Base-by-base conservation (phyloP, 2,797 vertebrate species). In the Paedocypris micromegethes region DNA sequence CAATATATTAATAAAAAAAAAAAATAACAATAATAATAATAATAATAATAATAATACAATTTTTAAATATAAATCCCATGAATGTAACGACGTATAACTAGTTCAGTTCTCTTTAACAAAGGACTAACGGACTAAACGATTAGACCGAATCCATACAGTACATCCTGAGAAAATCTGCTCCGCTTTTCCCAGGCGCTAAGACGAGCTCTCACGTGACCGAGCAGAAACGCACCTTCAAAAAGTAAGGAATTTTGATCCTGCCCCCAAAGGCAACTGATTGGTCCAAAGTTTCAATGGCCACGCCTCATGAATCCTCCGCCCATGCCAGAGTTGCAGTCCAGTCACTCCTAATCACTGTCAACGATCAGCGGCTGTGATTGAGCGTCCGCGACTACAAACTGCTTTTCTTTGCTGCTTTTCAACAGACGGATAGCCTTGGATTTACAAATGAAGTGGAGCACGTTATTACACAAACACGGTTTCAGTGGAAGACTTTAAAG, bases 201-300 rank as follows among this genome's bases (percentile, higher is more conserved):
- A 9, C 6, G 37, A 45, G 42, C 79, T 84, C 85, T 72, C 86
- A 84, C 86, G 80, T 83, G 58, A 85, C 84, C 82, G 85, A 81
- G 84, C 78, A 81, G 84, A 23, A 23, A 23, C 84, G 63, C 88
- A 77, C 81, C 75, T 75, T 60, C 53, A 40, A 82, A 57, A 77
- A 62, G 38, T 2, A 60, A 3, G 4, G 66, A 54, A 58, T 49
- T 37, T 60, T 64, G 1, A 9, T 3, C 6, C 66, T 84, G 81
- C 90, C 87, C 86, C 78, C 78, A 58, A 46, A 44, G 23, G 4
- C 6, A 6, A 0, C 9, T 67, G 81, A 90, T 90, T 89, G 85
- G 90, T 9, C 47, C 37, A 81, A 91, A 91, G 89, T 90, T 91
- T 76, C 0, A n/a, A 2, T 5, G 63, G 73, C 67, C 4, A 84